Conservation (phyloP, 2,888 invertebrate genomes). For the Amphimallon solstitiale region DNA sequence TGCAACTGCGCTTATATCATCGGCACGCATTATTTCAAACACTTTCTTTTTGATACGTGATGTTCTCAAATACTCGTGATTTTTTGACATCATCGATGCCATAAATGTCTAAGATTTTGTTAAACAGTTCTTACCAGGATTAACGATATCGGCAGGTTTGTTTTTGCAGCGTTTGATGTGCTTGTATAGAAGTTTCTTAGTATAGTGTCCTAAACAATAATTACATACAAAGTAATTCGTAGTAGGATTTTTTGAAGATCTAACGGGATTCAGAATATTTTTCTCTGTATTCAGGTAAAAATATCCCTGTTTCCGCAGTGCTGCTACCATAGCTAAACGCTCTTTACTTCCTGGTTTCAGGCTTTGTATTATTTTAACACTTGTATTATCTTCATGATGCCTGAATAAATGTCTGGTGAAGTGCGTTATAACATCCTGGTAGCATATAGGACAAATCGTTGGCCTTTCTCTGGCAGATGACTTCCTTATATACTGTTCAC, state of each 20-base stretch:
- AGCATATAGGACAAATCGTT: constrained; percentile 39
- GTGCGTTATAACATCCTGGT: constrained; percentile 38
- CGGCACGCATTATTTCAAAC: constrained; percentile 41
- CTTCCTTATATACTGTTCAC: too few relatives aligned
- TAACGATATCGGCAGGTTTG: constrained; percentile 30
- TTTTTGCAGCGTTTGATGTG: constrained; percentile 41
- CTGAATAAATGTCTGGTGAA: constrained; percentile 36
- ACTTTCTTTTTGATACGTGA: constrained; percentile 38
- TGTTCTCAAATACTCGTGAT: constrained; percentile 37
- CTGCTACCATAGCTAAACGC: constrained; percentile 25
- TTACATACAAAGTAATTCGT: constrained; percentile 36
- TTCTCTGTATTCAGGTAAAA: constrained; percentile 39
- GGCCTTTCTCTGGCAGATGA: constrained; percentile 35
- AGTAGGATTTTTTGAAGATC: constrained; percentile 28
- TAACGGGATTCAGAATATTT: constrained; percentile 32
- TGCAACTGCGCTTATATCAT: constrained; percentile 36
- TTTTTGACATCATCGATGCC: constrained; percentile 33
- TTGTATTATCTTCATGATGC: constrained; percentile 32
- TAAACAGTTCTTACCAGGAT: constrained; percentile 35
- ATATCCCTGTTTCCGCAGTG: constrained; percentile 40
- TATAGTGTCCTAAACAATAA: constrained; percentile 40
- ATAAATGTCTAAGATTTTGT: constrained; percentile 41
- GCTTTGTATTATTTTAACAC: constrained; percentile 28
- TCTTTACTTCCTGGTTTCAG: constrained; percentile 37
- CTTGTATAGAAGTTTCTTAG: constrained; percentile 37